Evolutionary conservation across 2,113 vertebrate genomes (phyloP).

Genomic region (Beaufortia kweichowensis): DNA sequence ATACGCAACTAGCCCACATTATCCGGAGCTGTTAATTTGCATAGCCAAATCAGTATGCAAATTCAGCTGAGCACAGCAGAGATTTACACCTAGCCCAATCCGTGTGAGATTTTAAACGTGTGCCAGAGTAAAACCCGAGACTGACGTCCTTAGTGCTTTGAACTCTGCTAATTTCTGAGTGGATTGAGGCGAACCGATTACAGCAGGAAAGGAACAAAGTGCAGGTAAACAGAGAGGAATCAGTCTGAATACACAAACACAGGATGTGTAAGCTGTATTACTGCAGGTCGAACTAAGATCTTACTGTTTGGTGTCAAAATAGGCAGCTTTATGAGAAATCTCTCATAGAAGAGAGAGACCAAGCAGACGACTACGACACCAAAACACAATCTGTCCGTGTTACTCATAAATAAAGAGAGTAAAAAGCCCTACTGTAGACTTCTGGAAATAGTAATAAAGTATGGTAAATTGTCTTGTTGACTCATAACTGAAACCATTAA

Average conservation of each 20-base stretch:
- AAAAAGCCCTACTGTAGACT: not conserved
- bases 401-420: not conserved
- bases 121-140: not conserved
- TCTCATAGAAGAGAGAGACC: slow-evolving; percentile 12
- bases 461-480: no score
- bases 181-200: slow-evolving; percentile 18
- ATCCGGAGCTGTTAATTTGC: slow-evolving; percentile 27
- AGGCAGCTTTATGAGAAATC: slow-evolving; percentile 39
- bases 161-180: not conserved
- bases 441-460: not conserved
- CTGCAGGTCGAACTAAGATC: slow-evolving; percentile 42
- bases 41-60: slow-evolving; percentile 47
- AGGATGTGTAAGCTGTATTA: slow-evolving; percentile 32
- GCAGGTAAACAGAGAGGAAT: slow-evolving; percentile 53
- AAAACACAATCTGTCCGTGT: not conserved
- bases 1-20: not conserved
- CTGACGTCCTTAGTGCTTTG: not conserved
- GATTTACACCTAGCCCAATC: slow-evolving; percentile 34
- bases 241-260: slow-evolving; percentile 45
- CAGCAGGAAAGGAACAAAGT: slow-evolving; percentile 41
- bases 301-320: slow-evolving; percentile 42
- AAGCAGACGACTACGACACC: not conserved
- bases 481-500: no score
- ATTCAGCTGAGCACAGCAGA: slow-evolving; percentile 4
- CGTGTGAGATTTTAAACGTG: not conserved